These are phyloP conservation scores for Stenolophus ochropezus DNA, from an alignment of 2,888 invertebrate species.

Conservation along the genomic window DNA sequence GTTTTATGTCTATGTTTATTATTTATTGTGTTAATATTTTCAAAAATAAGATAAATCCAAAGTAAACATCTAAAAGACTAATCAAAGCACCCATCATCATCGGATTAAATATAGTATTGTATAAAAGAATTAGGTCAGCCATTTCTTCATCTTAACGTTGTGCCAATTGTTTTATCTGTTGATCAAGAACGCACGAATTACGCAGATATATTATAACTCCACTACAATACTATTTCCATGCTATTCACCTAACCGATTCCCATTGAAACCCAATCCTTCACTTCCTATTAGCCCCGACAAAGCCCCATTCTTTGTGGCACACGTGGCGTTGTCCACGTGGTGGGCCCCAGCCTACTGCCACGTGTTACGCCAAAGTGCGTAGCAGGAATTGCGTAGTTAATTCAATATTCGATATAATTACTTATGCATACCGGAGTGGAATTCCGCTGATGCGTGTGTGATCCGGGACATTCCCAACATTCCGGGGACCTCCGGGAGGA, in stretches of 20 bases:
- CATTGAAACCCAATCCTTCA: not conserved
- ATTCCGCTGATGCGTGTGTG: conserved; percentile 20
- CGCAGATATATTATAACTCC: too few relatives aligned
- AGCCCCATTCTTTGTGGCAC: not conserved
- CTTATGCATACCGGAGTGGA: conserved; percentile 56
- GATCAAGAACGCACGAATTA: too few relatives aligned
- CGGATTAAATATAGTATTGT: too few relatives aligned
- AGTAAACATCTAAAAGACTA: too few relatives aligned
- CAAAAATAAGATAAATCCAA: too few relatives aligned
- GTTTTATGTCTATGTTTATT: too few relatives aligned
- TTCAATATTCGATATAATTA: conserved; percentile 58
- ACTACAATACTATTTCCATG: too few relatives aligned
- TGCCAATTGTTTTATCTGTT: too few relatives aligned
- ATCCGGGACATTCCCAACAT: conserved; percentile 31
- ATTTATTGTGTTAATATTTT: too few relatives aligned
- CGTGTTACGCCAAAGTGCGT: not conserved
- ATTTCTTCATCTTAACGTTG: too few relatives aligned
- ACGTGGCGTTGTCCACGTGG: not conserved
- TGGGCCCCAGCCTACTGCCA: not conserved
- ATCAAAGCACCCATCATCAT: too few relatives aligned
- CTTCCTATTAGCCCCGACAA: not conserved
- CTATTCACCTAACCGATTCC: not conserved
- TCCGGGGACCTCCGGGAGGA: not conserved
- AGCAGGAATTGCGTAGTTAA: conserved; percentile 32
- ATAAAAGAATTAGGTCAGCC: too few relatives aligned